Conservation (phyloP, 2,113 vertebrate genomes). For the Erythrocercus mccallii region DNA sequence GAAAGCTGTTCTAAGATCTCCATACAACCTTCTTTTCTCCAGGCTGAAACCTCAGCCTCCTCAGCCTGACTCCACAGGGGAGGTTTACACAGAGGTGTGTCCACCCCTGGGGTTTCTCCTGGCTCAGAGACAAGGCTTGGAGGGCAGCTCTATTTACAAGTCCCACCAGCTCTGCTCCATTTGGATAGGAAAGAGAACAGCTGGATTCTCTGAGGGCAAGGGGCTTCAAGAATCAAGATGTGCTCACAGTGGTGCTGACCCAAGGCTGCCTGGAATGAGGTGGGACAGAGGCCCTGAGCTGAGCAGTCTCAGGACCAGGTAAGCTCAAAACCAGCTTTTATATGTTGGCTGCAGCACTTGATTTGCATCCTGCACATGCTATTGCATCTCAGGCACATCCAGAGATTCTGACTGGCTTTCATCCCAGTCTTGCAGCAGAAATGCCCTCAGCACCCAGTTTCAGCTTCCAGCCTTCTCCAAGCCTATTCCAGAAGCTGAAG, state of each 20-base stretch:
- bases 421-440: not conserved
- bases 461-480: not conserved
- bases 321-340: not conserved
- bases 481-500: not conserved
- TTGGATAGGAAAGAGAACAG: not conserved
- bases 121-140: not conserved
- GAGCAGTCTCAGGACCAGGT: not conserved
- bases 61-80: not conserved
- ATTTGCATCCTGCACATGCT: not conserved
- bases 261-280: not conserved
- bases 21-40: not conserved
- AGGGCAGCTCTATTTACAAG: not conserved
- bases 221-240: not conserved
- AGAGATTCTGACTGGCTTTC: not conserved
- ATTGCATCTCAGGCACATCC: not conserved
- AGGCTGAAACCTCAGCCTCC: not conserved
- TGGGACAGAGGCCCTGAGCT: not conserved
- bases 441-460: not conserved
- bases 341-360: not conserved
- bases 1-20: not conserved
- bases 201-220: not conserved
- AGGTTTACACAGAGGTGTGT: not conserved
- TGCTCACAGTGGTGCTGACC: not conserved
- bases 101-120: not conserved
- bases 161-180: not conserved